Base-by-base conservation (phyloP, 2,888 invertebrate genomes). In the Limenitis arthemis region DNA sequence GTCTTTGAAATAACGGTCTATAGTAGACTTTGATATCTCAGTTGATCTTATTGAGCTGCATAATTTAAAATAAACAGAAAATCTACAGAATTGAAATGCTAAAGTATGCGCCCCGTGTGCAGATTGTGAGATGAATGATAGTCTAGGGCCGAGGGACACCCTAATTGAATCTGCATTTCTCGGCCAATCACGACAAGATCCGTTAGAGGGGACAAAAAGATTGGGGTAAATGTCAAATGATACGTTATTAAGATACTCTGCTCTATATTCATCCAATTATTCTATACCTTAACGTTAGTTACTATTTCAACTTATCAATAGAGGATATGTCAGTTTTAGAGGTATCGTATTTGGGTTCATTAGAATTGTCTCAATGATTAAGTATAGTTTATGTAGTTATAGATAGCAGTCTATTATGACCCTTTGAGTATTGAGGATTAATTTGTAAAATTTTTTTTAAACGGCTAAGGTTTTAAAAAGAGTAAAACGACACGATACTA, bases 91-190 rank as follows among this genome's bases (percentile, higher is more conserved):
- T 37, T 46, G 37, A 12, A 46, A 38, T 46, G 46, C 46, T 37
- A 31, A 46, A 46, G 46, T 46, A 46, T 38, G 46, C 38, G 46
- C 41, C 49, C 53, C 34, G 44, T 41, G 49, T n/a, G n/a, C n/a
- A n/a, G n/a, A n/a, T n/a, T 46, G 38, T 38, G 31, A 46, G 54
- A 48, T 54, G 44, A 51, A 40, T 32, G 42, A 46, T 48, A 49
- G 51, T 49, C 49, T 55, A 46, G 40, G 44, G 51, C 46, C 49
- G 51, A 46, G 40, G 44, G 41, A 49, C 49, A 46, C 44, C 49
- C 49, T 53, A 53, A 53, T 49, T 53, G 49, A n/a, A 46, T 46
- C 46, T 46, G 46, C 46, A 46, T 38, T 46, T 46, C 48, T 51
- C 51, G 40, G 36, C 36, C 38, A 37, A 48, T 44, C 51, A 55